Evolutionary conservation across 2,113 vertebrate species (phyloP).

Genomic region (Semicossyphus pulcher): DNA sequence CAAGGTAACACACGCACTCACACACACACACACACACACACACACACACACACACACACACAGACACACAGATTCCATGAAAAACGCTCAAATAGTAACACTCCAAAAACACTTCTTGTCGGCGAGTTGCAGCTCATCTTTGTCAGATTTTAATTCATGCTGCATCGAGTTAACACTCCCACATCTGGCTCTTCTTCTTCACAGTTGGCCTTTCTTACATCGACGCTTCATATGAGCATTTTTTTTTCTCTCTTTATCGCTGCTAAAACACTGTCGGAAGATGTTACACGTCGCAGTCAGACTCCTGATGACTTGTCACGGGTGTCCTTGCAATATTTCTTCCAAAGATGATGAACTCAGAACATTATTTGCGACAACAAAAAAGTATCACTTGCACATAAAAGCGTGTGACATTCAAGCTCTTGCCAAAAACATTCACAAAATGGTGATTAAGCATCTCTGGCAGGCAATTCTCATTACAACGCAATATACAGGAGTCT

Average conservation of each 20-base stretch:
- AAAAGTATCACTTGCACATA: too few species aligned
- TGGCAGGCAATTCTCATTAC: too few species aligned
- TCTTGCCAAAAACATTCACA: too few species aligned
- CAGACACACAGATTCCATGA: not conserved
- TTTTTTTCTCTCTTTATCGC: not conserved
- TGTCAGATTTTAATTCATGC: not conserved
- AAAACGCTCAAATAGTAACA: not conserved
- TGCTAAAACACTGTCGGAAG: not conserved
- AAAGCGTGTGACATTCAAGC: too few species aligned
- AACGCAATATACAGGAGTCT: too few species aligned
- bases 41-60: too few species aligned
- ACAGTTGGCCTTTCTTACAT: not conserved
- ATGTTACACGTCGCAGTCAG: not conserved
- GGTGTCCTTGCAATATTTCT: too few species aligned
- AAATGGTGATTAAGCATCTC: too few species aligned
- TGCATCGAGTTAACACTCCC: not conserved
- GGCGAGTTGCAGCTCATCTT: not conserved
- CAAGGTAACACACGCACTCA: conserved; percentile 85
- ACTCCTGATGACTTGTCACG: not conserved
- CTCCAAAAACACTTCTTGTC: not conserved
- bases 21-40: not conserved
- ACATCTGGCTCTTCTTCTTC: not conserved
- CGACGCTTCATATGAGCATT: not conserved
- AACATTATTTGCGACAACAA: too few species aligned
- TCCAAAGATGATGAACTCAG: too few species aligned